phyloP scores from a whole-genome alignment of 64 coral and sea anemone species.

The Actinia equina region DNA sequence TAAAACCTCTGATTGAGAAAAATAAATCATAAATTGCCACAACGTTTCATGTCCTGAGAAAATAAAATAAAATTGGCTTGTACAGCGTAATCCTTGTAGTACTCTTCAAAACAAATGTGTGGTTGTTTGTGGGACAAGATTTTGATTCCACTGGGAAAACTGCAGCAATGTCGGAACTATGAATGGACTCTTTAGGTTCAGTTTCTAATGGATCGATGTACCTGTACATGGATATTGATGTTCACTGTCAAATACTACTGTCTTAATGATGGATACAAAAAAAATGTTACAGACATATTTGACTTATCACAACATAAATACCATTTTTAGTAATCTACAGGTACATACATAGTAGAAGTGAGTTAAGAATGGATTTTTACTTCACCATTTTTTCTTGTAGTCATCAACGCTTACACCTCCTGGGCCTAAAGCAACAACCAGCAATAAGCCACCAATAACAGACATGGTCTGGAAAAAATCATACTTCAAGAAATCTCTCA shows the following conservation, averaged over 20 bases:
- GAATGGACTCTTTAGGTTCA: neutral
- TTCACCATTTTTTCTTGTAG: conserved; percentile 99
- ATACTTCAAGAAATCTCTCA: conserved; percentile 99
- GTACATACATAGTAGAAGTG: neutral
- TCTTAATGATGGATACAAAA: neutral
- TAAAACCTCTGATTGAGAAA: too few species aligned
- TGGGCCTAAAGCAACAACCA: conserved; percentile 95
- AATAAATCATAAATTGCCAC: too few species aligned
- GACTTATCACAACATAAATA: neutral
- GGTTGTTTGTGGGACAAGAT: too few species aligned
- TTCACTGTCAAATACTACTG: neutral
- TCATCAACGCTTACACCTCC: conserved; percentile 98
- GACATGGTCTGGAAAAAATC: conserved; percentile 99
- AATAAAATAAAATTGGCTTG: too few species aligned
- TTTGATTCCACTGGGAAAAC: too few species aligned
- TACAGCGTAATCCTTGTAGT: too few species aligned
- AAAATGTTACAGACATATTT: neutral
- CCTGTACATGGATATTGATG: neutral
- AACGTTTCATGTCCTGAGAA: too few species aligned
- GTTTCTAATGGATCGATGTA: neutral
- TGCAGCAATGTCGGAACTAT: too few species aligned
- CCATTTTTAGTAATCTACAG: neutral
- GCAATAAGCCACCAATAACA: conserved; percentile 89
- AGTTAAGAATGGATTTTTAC: neutral
- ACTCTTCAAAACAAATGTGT: too few species aligned